phyloP scores from a whole-genome alignment of 2,113 vertebrate species.

The Macrotis lagotis region DNA sequence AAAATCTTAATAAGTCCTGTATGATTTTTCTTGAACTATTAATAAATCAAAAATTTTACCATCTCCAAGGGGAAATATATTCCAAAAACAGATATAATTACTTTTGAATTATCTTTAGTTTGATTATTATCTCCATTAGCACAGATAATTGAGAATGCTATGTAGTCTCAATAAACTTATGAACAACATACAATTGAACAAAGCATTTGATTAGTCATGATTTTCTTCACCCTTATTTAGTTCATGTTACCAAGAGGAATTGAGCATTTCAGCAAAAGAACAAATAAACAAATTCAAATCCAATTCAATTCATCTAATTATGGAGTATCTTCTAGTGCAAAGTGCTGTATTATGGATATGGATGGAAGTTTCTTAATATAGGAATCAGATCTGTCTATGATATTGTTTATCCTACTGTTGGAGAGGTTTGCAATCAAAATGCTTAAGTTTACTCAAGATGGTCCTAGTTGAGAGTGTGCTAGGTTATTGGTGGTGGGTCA shows the following conservation, averaged over 20 bases:
- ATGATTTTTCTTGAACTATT: no score
- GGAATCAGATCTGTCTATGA: constrained; percentile 17
- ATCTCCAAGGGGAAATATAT: background rate
- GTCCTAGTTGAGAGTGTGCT: background rate
- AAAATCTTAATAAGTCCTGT: background rate
- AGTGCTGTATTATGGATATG: background rate
- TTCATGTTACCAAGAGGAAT: background rate
- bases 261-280: background rate
- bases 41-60: no score
- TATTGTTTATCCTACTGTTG: background rate
- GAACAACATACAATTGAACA: background rate
- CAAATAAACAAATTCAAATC: background rate
- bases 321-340: background rate
- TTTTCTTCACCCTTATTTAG: background rate
- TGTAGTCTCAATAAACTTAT: background rate
- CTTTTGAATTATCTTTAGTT: background rate
- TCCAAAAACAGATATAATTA: background rate
- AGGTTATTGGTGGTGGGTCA: background rate
- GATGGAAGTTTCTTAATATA: constrained; percentile 29
- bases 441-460: constrained; percentile 1
- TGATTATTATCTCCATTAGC: background rate
- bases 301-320: background rate
- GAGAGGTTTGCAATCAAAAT: background rate
- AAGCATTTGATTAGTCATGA: background rate
- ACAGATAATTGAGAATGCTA: background rate